Percentiles rank a stretch among this genome's conserved stretches.
These are phyloP conservation scores for Euwallacea fornicatus DNA, from an alignment of 1,140 invertebrate species.

Conservation along the genomic window DNA sequence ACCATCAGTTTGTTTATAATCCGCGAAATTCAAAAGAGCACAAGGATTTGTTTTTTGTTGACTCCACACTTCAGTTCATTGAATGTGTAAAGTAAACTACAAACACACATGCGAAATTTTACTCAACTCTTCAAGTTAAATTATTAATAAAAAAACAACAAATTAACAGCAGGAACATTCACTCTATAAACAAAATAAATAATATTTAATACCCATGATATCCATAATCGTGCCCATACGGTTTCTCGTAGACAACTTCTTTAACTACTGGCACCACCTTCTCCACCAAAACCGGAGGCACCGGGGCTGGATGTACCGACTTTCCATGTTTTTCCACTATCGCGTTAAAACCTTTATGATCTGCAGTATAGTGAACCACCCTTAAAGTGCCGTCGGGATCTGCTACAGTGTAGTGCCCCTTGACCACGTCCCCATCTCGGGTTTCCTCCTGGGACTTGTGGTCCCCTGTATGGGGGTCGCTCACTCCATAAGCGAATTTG, in stretches of 20 bases:
- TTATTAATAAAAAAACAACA: too few relatives aligned
- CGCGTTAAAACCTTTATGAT: conserved; percentile 55
- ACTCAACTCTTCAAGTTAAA: too few relatives aligned
- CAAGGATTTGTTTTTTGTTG: too few relatives aligned
- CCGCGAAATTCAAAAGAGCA: too few relatives aligned
- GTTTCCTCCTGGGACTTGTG: conserved; percentile 59
- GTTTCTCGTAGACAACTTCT: conserved; percentile 22
- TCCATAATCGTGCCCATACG: conserved; percentile 7
- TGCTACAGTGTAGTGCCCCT: conserved; percentile 53
- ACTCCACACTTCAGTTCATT: too few relatives aligned
- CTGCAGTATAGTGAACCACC: conserved; percentile 59
- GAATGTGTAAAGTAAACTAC: too few relatives aligned
- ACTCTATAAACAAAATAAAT: too few relatives aligned
- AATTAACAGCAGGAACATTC: too few relatives aligned
- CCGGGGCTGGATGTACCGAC: conserved; percentile 34
- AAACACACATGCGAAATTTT: too few relatives aligned
- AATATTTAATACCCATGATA: conserved; percentile 12
- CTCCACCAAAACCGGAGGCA: conserved; percentile 15
- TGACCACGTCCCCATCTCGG: conserved; percentile 58
- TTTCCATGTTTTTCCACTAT: conserved; percentile 37
- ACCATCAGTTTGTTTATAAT: too few relatives aligned
- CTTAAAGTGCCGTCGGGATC: conserved; percentile 59
- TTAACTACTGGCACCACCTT: conserved; percentile 20
- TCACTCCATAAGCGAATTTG: conserved; percentile 59
- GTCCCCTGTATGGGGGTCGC: conserved; percentile 59